Percentiles rank a stretch among this genome's conserved stretches.
phyloP scores from a whole-genome alignment of 2,797 vertebrate genomes.

The Benthosema pterotum region DNA sequence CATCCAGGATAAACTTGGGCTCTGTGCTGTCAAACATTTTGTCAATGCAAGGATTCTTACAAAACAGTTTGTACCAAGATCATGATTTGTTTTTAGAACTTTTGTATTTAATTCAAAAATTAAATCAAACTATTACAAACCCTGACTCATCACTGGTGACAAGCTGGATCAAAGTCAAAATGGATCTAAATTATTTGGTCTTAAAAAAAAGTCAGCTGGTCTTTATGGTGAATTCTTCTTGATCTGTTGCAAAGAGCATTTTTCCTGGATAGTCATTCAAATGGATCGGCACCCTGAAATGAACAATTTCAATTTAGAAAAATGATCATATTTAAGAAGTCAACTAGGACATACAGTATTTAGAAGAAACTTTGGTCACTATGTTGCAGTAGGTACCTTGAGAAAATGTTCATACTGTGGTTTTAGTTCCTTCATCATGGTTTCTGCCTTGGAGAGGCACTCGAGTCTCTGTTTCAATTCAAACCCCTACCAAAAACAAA shows the following conservation, averaged over 20 bases:
- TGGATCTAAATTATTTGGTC: too few relatives aligned
- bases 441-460: conserved; percentile 62
- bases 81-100: neutral
- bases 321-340: too few relatives aligned
- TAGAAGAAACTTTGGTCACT: too few relatives aligned
- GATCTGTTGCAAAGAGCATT: neutral
- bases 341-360: too few relatives aligned
- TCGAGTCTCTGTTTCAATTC: conserved; percentile 46
- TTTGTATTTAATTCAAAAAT: conserved; percentile 1
- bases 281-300: conserved; percentile 62
- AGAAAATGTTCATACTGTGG: conserved; percentile 55
- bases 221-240: conserved; percentile 9
- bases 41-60: neutral
- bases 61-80: neutral
- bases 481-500: conserved; percentile 53
- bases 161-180: too few relatives aligned
- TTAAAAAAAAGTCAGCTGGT: neutral
- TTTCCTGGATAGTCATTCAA: conserved; percentile 40
- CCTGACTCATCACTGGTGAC: too few relatives aligned
- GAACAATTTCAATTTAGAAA: conserved; percentile 11
- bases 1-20: conserved; percentile 38
- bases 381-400: conserved; percentile 9
- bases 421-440: conserved; percentile 61
- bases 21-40: conserved; percentile 5
- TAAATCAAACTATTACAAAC: neutral